Percentiles rank a stretch among this genome's conserved stretches.
phyloP scores from a whole-genome alignment of 2,113 vertebrate species.

The Festucalex cinctus region DNA sequence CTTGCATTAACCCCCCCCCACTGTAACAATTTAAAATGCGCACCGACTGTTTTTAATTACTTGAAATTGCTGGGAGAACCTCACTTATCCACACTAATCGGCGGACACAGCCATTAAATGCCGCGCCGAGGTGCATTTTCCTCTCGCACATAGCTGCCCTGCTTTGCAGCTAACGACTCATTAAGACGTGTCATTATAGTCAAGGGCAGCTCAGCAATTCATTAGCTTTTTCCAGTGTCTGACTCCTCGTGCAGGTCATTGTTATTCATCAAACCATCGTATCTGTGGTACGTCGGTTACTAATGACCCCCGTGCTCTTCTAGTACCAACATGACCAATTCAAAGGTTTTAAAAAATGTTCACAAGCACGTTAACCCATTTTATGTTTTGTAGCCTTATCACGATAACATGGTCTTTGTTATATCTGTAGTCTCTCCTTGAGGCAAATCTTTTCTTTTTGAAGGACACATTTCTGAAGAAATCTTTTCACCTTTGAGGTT shows the following conservation, averaged over 20 bases:
- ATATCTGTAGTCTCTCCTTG: background rate
- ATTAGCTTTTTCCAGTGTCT: background rate
- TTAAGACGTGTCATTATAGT: slow-evolving; percentile 30
- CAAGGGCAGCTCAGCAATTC: slow-evolving; percentile 17
- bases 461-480: background rate
- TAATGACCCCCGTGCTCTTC: background rate
- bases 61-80: slow-evolving; percentile 40
- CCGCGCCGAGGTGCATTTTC: slow-evolving; percentile 21
- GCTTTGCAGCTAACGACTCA: slow-evolving; percentile 24
- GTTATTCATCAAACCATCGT: slow-evolving; percentile 19
- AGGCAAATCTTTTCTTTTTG: background rate
- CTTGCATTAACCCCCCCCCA: slow-evolving; percentile 19
- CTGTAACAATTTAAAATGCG: slow-evolving; percentile 20
- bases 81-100: slow-evolving; percentile 33
- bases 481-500: background rate
- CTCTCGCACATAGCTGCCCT: slow-evolving; percentile 5
- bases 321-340: background rate
- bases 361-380: background rate
- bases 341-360: slow-evolving; percentile 7
- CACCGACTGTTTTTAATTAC: slow-evolving; percentile 45
- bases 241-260: background rate
- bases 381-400: background rate
- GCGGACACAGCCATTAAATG: slow-evolving; percentile 40
- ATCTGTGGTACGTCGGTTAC: slow-evolving; percentile 1
- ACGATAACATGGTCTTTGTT: background rate